These are phyloP conservation scores for Amphipoea oculea DNA, from an alignment of 2,888 invertebrate species.

Conservation along the genomic window DNA sequence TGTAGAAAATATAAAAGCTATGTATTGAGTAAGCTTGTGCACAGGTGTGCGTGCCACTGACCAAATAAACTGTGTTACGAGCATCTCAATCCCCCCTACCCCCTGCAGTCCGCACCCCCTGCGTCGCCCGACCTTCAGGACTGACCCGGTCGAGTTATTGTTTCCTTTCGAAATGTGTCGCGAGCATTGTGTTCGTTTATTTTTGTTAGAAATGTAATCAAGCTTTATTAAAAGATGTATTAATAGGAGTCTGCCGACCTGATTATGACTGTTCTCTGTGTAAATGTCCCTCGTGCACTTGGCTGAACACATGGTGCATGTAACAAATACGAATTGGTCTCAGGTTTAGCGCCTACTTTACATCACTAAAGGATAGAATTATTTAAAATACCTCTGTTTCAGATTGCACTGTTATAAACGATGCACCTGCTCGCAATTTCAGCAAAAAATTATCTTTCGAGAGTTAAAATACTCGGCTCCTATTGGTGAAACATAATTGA, in stretches of 20 bases:
- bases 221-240: conserved; percentile 2
- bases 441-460: background rate
- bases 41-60: conserved; percentile 19
- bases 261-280: background rate
- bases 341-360: background rate
- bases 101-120: background rate
- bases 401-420: background rate
- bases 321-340: background rate
- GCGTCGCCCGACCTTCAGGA: conserved; percentile 21
- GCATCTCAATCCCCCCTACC: background rate
- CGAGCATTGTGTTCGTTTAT: conserved; percentile 27
- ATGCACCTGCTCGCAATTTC: background rate
- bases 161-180: conserved; percentile 51
- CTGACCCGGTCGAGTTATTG: conserved; percentile 37
- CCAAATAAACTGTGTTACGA: conserved; percentile 53
- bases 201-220: conserved; percentile 29
- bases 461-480: background rate
- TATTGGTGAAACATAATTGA: background rate
- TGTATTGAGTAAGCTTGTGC: background rate
- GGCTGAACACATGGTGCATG: background rate
- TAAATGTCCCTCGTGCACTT: background rate
- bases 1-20: background rate
- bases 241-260: background rate
- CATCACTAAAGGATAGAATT: background rate
- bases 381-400: background rate